phyloP scores from a whole-genome alignment of 2,113 vertebrate genomes.

The Hiodon alosoides region DNA sequence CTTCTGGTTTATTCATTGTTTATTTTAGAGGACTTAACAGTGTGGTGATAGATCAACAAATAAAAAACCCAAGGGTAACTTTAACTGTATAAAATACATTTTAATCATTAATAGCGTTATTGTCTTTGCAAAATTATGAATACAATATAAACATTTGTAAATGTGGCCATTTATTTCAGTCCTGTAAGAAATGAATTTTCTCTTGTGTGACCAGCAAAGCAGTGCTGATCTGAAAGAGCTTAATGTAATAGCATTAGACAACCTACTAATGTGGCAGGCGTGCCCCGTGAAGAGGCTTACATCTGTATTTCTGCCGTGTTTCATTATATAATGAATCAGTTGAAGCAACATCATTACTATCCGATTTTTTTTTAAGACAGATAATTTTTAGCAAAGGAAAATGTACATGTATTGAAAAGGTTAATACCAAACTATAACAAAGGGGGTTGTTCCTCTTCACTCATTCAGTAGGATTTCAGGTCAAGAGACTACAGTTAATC shows the following conservation, averaged over 20 bases:
- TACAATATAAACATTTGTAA: not conserved
- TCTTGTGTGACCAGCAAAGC: slow-evolving; percentile 6
- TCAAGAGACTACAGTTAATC: no score
- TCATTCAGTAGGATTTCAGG: no score
- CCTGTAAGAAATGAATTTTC: slow-evolving; percentile 13
- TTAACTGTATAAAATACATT: not conserved
- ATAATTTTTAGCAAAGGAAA: not conserved
- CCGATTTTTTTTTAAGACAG: slow-evolving; percentile 2
- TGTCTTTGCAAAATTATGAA: slow-evolving; percentile 4
- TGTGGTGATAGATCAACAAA: not conserved
- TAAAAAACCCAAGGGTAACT: not conserved
- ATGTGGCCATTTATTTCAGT: not conserved
- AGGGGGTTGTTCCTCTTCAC: no score
- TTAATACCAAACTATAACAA: no score
- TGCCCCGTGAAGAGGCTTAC: not conserved
- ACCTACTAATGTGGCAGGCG: not conserved
- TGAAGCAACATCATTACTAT: slow-evolving; percentile 20
- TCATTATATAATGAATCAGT: slow-evolving; percentile 24
- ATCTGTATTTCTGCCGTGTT: slow-evolving; percentile 5
- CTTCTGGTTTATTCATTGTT: not conserved
- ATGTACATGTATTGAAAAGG: no score
- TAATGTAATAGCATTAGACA: slow-evolving; percentile 34
- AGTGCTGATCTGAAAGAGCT: slow-evolving; percentile 25
- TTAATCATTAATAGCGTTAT: not conserved
- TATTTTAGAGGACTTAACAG: not conserved